Base-by-base conservation (phyloP, 2,888 invertebrate genomes). In the Parelbella ahira region DNA sequence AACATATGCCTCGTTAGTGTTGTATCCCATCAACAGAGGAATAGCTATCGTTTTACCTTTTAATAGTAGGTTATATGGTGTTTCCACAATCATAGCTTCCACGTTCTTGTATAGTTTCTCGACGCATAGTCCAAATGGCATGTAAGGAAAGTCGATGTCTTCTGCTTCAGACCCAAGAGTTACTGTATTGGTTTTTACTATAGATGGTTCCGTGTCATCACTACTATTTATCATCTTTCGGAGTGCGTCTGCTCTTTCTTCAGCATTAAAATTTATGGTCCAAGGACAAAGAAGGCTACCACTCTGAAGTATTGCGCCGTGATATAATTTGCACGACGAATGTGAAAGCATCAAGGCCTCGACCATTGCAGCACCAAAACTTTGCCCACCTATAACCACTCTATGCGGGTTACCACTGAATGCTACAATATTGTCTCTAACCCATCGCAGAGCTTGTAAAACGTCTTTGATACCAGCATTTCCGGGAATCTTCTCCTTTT, bases 391-490 rank as follows among this genome's bases (percentile, higher is more conserved):
- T 2, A 81, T 44, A 2, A 78, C 66, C 1, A 84, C 70, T 37
- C 65, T 70, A 1, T 71, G 52, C 1, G 86, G 66, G 42, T 78
- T 75, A n/a, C 87, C 87, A 41, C 68, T 64, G 39, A 87, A 87
- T 0, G 84, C 86, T 1, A 74, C 60, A 2, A 86, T 81, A 45
- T 86, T 87, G 42, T 87, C 87, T 30, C 76, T 58, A 1, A 83
- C 63, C 87, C 87, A 87, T 25, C 81, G 59, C 24, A 87, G 45
- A 0, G 80, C 86, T 23, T 69, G 37, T 0, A 84, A 63, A 0
- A 76, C 68, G 42, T 87, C 86, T 48, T 84, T 87, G 0, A 69
- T 60, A 1, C 77, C 87, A 1, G 72, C 76, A 25, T 87, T 87
- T 3, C 86, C 87, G 7, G 87, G 78, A 28, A 79, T 68, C 42